Evolutionary conservation across 1,140 invertebrate species (phyloP).

Genomic region (Mizuhopecten yessoensis): DNA sequence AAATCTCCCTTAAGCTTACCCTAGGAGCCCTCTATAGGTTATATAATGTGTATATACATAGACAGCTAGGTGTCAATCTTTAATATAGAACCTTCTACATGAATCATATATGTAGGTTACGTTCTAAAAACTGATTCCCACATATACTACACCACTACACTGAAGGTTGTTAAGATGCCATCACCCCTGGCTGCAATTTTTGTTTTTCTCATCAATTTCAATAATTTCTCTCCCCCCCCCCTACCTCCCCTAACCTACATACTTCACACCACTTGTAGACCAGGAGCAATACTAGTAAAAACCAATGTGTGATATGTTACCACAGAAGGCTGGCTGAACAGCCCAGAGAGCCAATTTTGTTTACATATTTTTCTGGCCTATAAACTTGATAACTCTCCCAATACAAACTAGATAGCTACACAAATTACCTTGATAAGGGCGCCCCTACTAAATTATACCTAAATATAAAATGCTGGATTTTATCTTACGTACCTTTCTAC

Average conservation of each 20-base stretch:
- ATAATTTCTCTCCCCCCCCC: neutral
- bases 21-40: neutral
- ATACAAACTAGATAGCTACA: constrained; percentile 21
- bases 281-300: neutral
- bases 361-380: constrained; percentile 28
- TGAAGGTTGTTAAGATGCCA: neutral
- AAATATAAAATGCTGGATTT: constrained; percentile 4
- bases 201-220: constrained; percentile 35
- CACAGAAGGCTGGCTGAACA: neutral
- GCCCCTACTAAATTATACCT: neutral
- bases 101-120: too few relatives aligned
- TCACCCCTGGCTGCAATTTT: neutral
- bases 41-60: neutral
- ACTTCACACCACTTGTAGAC: neutral
- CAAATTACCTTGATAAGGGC: constrained; percentile 29
- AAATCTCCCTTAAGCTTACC: neutral
- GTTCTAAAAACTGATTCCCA: neutral
- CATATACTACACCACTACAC: neutral
- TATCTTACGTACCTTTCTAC: constrained; percentile 32
- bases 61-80: neutral
- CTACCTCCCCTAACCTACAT: neutral
- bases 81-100: too few relatives aligned
- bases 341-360: neutral
- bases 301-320: neutral
- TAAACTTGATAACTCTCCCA: constrained; percentile 11